Evolutionary conservation across 2,113 vertebrate genomes (phyloP).

Genomic region (Xenopus laevis): DNA sequence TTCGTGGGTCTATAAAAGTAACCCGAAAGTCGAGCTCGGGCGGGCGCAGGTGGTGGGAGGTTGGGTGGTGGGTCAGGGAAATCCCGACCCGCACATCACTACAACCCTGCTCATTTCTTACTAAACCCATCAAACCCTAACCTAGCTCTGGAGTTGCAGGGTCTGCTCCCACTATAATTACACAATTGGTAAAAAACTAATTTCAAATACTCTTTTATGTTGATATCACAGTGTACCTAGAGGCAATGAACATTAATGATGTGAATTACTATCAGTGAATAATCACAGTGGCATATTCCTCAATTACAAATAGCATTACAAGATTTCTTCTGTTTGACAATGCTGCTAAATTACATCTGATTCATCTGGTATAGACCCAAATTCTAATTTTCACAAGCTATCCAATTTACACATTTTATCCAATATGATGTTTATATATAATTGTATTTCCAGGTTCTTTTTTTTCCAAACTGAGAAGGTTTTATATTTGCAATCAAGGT

Average conservation of each 20-base stretch:
- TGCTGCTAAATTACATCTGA: slow-evolving; percentile 14
- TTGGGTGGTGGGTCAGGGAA: too few species aligned
- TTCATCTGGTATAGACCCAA: slow-evolving; percentile 1
- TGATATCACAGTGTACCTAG: background rate
- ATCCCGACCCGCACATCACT: too few species aligned
- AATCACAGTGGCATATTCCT: background rate
- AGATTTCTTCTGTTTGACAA: slow-evolving; percentile 3
- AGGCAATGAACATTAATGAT: background rate
- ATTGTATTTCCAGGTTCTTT: slow-evolving; percentile 21
- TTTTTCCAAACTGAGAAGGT: background rate
- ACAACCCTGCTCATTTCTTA: too few species aligned
- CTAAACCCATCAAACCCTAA: too few species aligned
- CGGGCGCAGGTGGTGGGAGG: too few species aligned
- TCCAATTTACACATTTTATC: slow-evolving; percentile 31
- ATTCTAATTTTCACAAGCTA: slow-evolving; percentile 34
- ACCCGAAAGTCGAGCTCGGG: too few species aligned
- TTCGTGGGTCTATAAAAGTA: too few species aligned
- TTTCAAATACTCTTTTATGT: too few species aligned
- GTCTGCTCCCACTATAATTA: background rate
- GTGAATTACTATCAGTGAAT: background rate
- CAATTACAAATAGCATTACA: slow-evolving; percentile 7
- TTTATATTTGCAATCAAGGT: slow-evolving; percentile 18
- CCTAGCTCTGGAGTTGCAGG: too few species aligned
- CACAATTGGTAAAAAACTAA: too few species aligned
- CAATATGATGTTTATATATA: background rate